Evolutionary conservation across 2,888 invertebrate species (phyloP).

Genomic region (Myopa tessellatipennis): DNA sequence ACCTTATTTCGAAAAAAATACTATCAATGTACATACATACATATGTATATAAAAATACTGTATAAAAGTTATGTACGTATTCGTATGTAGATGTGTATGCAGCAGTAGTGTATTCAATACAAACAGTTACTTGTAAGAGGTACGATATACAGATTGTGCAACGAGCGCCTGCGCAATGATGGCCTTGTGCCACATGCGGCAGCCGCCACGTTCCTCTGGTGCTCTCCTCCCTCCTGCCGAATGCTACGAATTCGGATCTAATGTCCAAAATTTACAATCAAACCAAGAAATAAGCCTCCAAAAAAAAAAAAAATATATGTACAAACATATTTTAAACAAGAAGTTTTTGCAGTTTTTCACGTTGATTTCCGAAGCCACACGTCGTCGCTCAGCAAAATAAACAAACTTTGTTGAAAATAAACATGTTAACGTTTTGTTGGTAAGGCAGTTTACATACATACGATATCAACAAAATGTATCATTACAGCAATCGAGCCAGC

Average conservation of each 20-base stretch:
- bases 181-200: conserved; percentile 42
- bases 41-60: background rate
- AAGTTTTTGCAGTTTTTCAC: too few relatives aligned
- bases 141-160: conserved; percentile 18
- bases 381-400: too few relatives aligned
- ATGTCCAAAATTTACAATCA: background rate
- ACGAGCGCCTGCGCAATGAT: conserved; percentile 12
- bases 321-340: too few relatives aligned
- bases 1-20: conserved; percentile 23
- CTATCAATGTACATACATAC: background rate
- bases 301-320: too few relatives aligned
- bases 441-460: too few relatives aligned
- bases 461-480: background rate
- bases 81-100: background rate
- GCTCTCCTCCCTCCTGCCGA: background rate
- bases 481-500: background rate
- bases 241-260: conserved; percentile 22
- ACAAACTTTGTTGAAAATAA: too few relatives aligned
- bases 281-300: background rate
- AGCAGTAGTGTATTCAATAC: background rate
- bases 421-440: too few relatives aligned
- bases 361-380: too few relatives aligned
- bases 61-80: background rate
- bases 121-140: background rate
- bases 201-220: too few relatives aligned